Percentiles rank a stretch among this genome's conserved stretches.
These are phyloP conservation scores for Troilus luridus DNA, from an alignment of 2,888 invertebrate species.

Conservation along the genomic window DNA sequence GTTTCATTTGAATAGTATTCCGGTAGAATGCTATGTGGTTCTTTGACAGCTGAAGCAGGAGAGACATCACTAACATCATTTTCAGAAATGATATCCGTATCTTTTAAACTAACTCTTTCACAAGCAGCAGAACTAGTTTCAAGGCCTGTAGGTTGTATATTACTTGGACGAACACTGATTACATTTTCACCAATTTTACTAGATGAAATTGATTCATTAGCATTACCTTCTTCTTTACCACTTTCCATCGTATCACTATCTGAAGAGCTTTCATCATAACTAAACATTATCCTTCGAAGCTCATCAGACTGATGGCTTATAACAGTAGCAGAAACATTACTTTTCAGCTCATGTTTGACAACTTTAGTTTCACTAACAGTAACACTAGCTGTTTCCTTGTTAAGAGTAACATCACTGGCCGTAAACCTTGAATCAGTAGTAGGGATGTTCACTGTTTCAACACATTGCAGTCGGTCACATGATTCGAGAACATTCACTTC, in stretches of 20 bases:
- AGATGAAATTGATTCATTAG: neutral
- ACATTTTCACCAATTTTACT: constrained; percentile 38
- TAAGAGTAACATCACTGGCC: neutral
- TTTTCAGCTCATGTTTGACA: neutral
- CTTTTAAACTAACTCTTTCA: neutral
- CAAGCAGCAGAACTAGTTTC: neutral
- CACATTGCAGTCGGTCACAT: constrained; percentile 37
- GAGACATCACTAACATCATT: neutral
- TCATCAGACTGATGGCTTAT: constrained; percentile 56
- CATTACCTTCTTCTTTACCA: constrained; percentile 20
- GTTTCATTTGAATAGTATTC: constrained; percentile 19
- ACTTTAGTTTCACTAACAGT: constrained; percentile 16
- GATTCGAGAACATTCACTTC: constrained; percentile 15
- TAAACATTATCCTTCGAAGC: constrained; percentile 55
- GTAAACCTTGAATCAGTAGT: constrained; percentile 26
- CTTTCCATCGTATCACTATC: constrained; percentile 52
- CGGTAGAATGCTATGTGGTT: constrained; percentile 7
- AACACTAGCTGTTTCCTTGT: constrained; percentile 2
- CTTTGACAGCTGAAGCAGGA: neutral
- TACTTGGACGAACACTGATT: constrained; percentile 22
- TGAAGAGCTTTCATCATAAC: constrained; percentile 53
- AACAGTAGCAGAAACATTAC: constrained; percentile 34
- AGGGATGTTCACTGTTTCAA: constrained; percentile 26
- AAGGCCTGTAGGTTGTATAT: neutral
- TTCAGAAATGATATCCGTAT: neutral